Evolutionary conservation across 2,888 invertebrate genomes (phyloP).

Genomic region (Hirtodrosophila trivittata): DNA sequence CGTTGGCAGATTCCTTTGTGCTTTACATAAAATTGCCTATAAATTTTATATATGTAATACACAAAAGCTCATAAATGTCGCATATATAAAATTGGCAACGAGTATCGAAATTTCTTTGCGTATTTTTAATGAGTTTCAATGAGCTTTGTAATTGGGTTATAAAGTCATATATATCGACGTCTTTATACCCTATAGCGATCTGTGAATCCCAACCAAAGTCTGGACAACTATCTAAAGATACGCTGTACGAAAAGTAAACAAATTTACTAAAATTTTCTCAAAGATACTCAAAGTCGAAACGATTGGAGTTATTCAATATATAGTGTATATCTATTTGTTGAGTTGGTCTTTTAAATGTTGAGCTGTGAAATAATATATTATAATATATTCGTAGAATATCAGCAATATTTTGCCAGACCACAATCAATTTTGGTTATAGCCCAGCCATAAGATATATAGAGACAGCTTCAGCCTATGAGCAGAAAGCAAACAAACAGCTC

Average conservation of each 20-base stretch:
- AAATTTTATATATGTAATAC: slow-evolving; percentile 57
- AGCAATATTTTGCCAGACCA: not conserved
- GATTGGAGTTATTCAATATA: not conserved
- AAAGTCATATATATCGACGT: too few species aligned
- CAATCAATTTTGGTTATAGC: slow-evolving; percentile 40
- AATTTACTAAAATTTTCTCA: too few species aligned
- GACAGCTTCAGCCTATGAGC: slow-evolving; percentile 17
- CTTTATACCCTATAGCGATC: too few species aligned
- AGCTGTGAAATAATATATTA: too few species aligned
- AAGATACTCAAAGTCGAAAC: too few species aligned
- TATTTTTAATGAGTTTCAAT: slow-evolving; percentile 16
- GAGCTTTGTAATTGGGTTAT: not conserved
- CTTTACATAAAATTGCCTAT: slow-evolving; percentile 27
- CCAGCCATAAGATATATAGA: slow-evolving; percentile 6
- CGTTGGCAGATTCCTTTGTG: slow-evolving; percentile 50
- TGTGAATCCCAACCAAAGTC: too few species aligned
- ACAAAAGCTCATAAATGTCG: slow-evolving; percentile 49
- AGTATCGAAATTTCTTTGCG: too few species aligned
- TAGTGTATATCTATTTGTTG: not conserved
- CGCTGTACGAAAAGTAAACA: too few species aligned
- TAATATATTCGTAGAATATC: not conserved
- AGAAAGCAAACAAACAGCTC: slow-evolving; percentile 70
- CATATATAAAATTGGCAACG: slow-evolving; percentile 38
- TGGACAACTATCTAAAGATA: too few species aligned
- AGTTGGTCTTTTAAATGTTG: too few species aligned